Conservation (phyloP, 2,888 invertebrate species). For the Tetragonisca angustula region DNA sequence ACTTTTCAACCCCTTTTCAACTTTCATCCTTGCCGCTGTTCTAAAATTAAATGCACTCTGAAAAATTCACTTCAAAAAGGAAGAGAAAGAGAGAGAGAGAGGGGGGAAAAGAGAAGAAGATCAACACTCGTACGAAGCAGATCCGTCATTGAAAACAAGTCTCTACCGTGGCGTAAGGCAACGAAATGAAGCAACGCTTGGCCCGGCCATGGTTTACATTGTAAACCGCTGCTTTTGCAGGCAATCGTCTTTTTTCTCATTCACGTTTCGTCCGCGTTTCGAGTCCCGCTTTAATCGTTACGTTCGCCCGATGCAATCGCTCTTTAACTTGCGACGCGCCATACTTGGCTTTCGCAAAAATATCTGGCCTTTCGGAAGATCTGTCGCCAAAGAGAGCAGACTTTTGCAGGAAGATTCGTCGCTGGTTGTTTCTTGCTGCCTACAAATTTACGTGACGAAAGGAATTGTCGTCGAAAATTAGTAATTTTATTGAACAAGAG, state of each 20-base stretch:
- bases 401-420: neutral
- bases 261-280: constrained; percentile 18
- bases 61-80: neutral
- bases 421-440: neutral
- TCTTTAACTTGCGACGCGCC: constrained; percentile 3
- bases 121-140: neutral
- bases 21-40: neutral
- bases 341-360: neutral
- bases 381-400: no score
- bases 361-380: neutral
- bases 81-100: no score
- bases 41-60: no score
- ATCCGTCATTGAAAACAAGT: neutral
- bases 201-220: neutral
- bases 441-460: no score
- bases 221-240: neutral
- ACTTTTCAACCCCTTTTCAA: neutral
- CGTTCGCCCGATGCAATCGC: constrained; percentile 8
- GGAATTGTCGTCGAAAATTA: no score
- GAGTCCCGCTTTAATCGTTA: constrained; percentile 26
- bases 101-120: no score
- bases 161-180: neutral
- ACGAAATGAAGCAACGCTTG: neutral
- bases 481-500: no score
- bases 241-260: neutral